Evolutionary conservation across 92 coral and sea anemone species (phyloP), one percentile per base, ranked within the genome.

Genomic region (Heteractis magnifica): DNA sequence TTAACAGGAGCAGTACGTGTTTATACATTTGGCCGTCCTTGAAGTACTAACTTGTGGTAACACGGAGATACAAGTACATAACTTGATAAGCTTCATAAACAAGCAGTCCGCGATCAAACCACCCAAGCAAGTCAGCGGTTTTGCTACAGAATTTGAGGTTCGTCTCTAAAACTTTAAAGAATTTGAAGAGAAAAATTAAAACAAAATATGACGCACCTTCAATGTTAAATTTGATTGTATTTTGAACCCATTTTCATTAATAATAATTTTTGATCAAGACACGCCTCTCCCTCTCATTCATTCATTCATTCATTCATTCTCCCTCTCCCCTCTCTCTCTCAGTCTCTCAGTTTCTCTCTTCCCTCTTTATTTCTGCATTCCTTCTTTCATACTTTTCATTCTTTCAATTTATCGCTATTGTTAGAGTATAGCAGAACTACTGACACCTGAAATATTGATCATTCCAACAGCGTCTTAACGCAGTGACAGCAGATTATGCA

Each of bases 1-100:
- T 62, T 52, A 56, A 11, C 71, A 90, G 94, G 89, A 85, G 34
- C 94, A 90, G 77, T 90, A 90, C 72, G 86, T 84, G 18, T 85
- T 90, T 62, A 70, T 87, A 13, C 91, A 90, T 82, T 70, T 81
- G 41, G 94, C 94, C 1, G 86, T 90, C 20, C 84, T 87, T 70
- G 91, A 86, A 77, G 83, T 84, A 4, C 71, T 91, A 20, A 75
- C 85, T 0, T 85, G 92, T 82, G 94, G 94, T 10, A 82, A 86
- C 59, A 90, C 93, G 49, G 93, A 90, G 83, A 83, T 87, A 72
- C 64, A 11, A 77, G 85, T 83, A 7, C 85, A 83, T 44, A 81
- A 90, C 65, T 34, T 90, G 51, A 70, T 44, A 26, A 53, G 73
- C 26, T 41, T 68, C 65, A 75, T 87, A 74, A 88, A 84, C 71